Evolutionary conservation across 2,888 invertebrate genomes (phyloP).

Genomic region (Perithous albicinctus): DNA sequence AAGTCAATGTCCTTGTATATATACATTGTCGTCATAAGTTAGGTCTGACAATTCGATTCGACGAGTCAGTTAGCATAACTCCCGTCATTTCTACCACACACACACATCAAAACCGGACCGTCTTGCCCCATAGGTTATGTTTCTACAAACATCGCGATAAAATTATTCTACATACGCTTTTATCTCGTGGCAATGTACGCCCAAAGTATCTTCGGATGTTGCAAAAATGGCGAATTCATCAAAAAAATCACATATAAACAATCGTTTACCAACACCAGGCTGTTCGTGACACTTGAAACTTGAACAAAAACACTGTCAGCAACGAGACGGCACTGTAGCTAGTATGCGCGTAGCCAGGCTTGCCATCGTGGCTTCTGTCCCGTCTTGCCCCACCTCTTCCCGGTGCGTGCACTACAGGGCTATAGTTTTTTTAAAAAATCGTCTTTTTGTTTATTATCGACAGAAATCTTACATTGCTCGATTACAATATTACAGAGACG

Average conservation of each 20-base stretch:
- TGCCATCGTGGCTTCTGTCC: slow-evolving; percentile 62
- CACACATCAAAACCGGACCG: slow-evolving; percentile 23
- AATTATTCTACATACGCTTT: neutral
- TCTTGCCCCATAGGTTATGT: slow-evolving; percentile 51
- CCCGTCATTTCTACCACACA: neutral
- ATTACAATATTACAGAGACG: slow-evolving; percentile 13
- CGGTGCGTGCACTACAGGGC: slow-evolving; percentile 32
- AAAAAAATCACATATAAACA: neutral
- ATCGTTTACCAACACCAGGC: neutral
- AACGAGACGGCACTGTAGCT: slow-evolving; percentile 56
- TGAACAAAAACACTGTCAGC: slow-evolving; percentile 16
- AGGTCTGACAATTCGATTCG: neutral
- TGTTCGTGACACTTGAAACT: slow-evolving; percentile 9
- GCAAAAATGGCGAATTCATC: neutral
- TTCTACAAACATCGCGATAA: slow-evolving; percentile 3
- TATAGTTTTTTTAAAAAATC: slow-evolving; percentile 14
- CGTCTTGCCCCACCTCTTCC: slow-evolving; percentile 67
- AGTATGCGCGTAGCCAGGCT: slow-evolving; percentile 3
- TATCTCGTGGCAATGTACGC: neutral
- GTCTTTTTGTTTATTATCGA: slow-evolving; percentile 35
- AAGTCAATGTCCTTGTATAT: no score
- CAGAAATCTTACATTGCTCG: slow-evolving; percentile 39
- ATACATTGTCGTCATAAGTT: no score
- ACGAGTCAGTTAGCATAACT: neutral
- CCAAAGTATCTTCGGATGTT: neutral